Evolutionary conservation across 2,888 invertebrate species (phyloP), one percentile per base, ranked within the genome.

Genomic region (Xestia ashworthii): DNA sequence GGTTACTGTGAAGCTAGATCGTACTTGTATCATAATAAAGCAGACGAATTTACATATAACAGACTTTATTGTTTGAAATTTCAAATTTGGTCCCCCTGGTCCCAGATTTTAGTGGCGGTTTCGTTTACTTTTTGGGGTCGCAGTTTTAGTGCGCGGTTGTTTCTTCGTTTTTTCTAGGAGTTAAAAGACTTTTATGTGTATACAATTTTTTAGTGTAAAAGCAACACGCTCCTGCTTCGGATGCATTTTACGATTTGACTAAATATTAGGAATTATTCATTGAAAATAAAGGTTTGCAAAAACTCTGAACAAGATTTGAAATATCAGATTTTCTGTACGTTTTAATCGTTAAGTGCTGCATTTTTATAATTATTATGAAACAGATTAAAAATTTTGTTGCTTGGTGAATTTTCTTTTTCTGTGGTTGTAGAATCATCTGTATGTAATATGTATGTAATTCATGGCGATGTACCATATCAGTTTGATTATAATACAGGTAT

Each of bases 11-110:
- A 85, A 83, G 87, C 85, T 86, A 81, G 87, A 84, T 88, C 87
- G 85, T 83, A 86, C 87, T 88, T 88, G 90, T 89, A 90, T 91
- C 89, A 90, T 89, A 90, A 91, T 90, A 90, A 89, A 87, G 86
- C 87, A 80, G 84, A 76, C 41, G 76, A 80, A 89, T 90, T 88
- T 88, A 86, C 88, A 89, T 89, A 87, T 76, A 81, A 82, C 83
- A 74, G 86, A 79, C 81, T 87, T 87, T 83, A 85, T 86, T 82
- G 86, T 86, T 82, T 73, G 62, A 80, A 87, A 87, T 88, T 82
- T 84, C 68, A 85, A 81, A 83, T 78, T 78, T 80, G 41, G 80
- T 79, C 55, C 58, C 58, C 67, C 44, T 65, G 73, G 72, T 83
- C 83, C 79, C 22, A 25, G 32, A 72, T 82, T 82, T 67, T 55